A percentile compares a stretch with the other conserved stretches of the same genome.
phyloP scores from a whole-genome alignment of 2,113 vertebrate genomes.

The Coracopsis vasa region DNA sequence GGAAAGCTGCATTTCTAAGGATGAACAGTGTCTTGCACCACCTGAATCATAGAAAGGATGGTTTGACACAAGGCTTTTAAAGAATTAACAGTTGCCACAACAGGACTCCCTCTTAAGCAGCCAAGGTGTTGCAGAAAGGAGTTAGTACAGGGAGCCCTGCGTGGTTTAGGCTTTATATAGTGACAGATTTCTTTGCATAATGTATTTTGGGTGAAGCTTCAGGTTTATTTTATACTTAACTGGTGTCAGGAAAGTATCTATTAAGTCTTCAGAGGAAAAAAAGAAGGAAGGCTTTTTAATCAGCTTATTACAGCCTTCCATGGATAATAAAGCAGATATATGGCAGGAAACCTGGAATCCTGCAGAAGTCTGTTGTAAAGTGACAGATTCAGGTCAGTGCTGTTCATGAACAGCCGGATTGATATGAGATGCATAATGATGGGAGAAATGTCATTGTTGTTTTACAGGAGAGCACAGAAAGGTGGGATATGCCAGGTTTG shows the following conservation, averaged over 20 bases:
- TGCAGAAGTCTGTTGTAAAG: slow-evolving; percentile 33
- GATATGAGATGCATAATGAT: slow-evolving; percentile 48
- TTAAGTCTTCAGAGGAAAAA: slow-evolving; percentile 27
- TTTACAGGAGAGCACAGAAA: not conserved
- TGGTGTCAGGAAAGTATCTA: slow-evolving; percentile 54
- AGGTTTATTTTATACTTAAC: slow-evolving; percentile 45
- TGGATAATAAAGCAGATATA: slow-evolving; percentile 51
- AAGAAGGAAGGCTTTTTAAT: slow-evolving; percentile 24
- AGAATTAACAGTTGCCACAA: not conserved
- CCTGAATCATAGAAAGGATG: not conserved
- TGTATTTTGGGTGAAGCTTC: slow-evolving; percentile 3
- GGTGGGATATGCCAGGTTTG: not conserved
- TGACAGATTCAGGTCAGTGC: slow-evolving; percentile 77
- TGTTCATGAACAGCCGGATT: slow-evolving; percentile 58
- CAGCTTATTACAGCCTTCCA: slow-evolving; percentile 62
- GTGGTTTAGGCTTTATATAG: not conserved
- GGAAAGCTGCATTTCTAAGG: not conserved
- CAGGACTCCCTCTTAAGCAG: not conserved
- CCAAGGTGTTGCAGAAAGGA: not conserved
- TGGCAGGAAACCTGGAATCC: slow-evolving; percentile 51
- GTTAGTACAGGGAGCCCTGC: not conserved
- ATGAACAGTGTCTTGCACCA: not conserved
- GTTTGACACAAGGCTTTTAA: slow-evolving; percentile 30
- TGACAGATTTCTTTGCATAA: slow-evolving; percentile 26
- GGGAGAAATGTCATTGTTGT: slow-evolving; percentile 29